These are phyloP conservation scores for Petrolisthes manimaculis DNA, from an alignment of 2,888 invertebrate genomes.

Conservation along the genomic window DNA sequence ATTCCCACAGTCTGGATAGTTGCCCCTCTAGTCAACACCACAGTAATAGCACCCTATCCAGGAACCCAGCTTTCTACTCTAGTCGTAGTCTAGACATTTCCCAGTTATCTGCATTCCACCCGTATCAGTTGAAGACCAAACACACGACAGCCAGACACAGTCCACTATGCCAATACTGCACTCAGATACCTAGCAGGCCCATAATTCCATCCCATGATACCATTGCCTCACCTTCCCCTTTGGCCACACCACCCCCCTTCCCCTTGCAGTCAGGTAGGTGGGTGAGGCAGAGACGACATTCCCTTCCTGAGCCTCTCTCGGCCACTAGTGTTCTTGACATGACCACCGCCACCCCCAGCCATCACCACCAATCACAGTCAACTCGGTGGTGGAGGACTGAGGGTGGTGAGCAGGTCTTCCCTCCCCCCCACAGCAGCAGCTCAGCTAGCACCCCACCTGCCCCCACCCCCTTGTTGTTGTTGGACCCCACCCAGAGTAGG, in stretches of 20 bases:
- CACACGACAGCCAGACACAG: background rate
- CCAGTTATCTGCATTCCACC: conserved; percentile 19
- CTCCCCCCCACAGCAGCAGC: conserved; percentile 20
- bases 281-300: conserved; percentile 24
- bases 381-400: background rate
- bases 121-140: background rate
- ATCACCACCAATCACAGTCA: conserved; percentile 1
- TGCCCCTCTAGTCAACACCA: background rate
- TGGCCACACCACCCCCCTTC: background rate
- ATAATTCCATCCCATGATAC: background rate
- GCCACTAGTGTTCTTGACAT: background rate
- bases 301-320: conserved; percentile 41
- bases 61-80: conserved; percentile 3
- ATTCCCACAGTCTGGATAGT: conserved; percentile 24
- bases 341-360: background rate
- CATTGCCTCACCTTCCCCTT: background rate
- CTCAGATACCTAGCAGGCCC: background rate
- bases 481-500: conserved; percentile 1
- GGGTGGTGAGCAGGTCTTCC: conserved; percentile 22
- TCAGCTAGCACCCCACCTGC: conserved; percentile 18
- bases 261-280: background rate
- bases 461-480: background rate
- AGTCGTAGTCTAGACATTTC: conserved; percentile 36
- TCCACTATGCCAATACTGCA: background rate
- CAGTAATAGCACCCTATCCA: background rate